A percentile compares a stretch with the other conserved stretches of the same genome.
Conservation (phyloP, 2,888 invertebrate species). For the Xanthorhoe spadicearia region DNA sequence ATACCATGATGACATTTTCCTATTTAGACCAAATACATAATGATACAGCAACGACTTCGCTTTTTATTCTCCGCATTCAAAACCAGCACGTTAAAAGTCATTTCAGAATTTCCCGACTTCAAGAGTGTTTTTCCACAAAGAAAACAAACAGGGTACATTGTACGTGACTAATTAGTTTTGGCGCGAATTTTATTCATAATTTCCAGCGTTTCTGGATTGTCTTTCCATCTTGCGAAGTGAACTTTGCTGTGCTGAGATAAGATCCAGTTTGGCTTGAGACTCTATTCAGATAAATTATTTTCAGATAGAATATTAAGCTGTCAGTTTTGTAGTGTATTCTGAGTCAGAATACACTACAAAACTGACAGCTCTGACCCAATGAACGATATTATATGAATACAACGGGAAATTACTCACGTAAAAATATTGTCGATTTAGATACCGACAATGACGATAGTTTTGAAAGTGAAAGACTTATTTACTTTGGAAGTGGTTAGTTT, state of each 20-base stretch:
- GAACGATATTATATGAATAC: no score
- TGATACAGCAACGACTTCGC: neutral
- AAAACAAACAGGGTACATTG: slow-evolving; percentile 12
- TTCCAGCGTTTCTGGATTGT: neutral
- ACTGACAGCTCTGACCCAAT: no score
- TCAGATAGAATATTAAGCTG: no score
- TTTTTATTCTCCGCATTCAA: neutral
- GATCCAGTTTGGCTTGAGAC: neutral
- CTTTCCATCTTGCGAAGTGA: neutral
- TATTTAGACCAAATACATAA: no score
- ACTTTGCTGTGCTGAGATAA: neutral
- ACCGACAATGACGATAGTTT: no score
- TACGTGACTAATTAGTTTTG: slow-evolving; percentile 1
- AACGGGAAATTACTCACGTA: no score
- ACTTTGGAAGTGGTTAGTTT: no score
- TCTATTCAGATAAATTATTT: neutral
- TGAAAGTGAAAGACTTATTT: no score
- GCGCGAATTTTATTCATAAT: slow-evolving; percentile 1
- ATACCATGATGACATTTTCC: no score
- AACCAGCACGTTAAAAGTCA: neutral
- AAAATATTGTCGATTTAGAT: no score
- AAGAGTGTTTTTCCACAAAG: slow-evolving; percentile 7
- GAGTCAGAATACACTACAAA: no score
- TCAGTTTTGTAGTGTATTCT: no score
- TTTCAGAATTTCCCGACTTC: neutral